Evolutionary conservation across 2,797 vertebrate species (phyloP).

Genomic region (Myiotriccus ornatus): DNA sequence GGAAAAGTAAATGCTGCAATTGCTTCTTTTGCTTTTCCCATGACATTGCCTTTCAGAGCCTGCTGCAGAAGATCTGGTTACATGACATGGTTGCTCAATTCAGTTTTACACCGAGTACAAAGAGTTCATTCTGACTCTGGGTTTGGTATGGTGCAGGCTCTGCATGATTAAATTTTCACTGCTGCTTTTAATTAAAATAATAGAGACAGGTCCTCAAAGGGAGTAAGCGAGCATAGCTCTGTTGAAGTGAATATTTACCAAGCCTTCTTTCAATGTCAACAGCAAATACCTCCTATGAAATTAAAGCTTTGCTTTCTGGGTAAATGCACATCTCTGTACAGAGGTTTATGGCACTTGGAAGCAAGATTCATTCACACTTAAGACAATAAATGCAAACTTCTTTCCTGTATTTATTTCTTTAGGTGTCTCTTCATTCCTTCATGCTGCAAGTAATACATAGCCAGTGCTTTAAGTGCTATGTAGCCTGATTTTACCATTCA

Average conservation of each 20-base stretch:
- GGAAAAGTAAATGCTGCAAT: background rate
- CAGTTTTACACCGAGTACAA: background rate
- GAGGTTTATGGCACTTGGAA: background rate
- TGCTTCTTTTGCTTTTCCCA: slow-evolving; percentile 13
- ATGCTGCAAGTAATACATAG: background rate
- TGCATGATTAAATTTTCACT: background rate
- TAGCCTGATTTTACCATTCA: background rate
- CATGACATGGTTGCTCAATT: background rate
- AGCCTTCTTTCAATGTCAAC: background rate
- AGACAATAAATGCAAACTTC: background rate
- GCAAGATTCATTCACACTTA: background rate
- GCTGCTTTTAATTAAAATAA: slow-evolving; percentile 16
- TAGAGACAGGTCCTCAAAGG: background rate
- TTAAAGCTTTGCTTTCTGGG: background rate
- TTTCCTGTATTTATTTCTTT: background rate
- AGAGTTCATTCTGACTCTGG: background rate
- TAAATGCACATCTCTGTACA: background rate
- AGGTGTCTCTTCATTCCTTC: background rate
- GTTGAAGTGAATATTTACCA: background rate
- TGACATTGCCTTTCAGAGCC: background rate
- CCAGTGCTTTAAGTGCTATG: background rate
- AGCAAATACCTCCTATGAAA: background rate
- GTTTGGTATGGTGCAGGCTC: background rate
- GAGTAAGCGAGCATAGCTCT: background rate
- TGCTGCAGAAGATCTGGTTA: background rate